phyloP scores from a whole-genome alignment of 2,888 invertebrate genomes.

The Caenorhabditis sp. region DNA sequence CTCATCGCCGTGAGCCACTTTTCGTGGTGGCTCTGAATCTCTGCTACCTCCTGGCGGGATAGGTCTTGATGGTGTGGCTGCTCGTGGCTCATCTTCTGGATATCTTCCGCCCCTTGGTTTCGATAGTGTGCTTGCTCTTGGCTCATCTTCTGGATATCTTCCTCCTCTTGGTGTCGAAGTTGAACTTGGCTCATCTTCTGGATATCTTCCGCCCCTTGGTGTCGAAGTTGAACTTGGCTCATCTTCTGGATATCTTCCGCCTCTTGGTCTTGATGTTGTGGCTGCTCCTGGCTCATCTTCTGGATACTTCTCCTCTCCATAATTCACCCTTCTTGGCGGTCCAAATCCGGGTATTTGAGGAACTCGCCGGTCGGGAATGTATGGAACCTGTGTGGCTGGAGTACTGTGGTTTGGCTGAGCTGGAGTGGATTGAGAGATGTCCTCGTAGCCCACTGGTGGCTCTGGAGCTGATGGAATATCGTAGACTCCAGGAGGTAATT shows the following conservation, averaged over 20 bases:
- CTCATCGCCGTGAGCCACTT: too few species aligned
- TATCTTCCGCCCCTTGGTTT: not conserved
- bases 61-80: too few species aligned
- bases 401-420: constrained; percentile 3
- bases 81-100: too few species aligned
- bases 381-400: constrained; percentile 15
- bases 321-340: not conserved
- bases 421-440: constrained; percentile 12
- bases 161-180: not conserved
- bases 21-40: too few species aligned
- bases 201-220: not conserved
- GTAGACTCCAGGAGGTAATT: not conserved
- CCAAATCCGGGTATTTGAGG: constrained; percentile 5
- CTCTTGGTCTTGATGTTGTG: not conserved
- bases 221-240: not conserved
- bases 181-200: not conserved
- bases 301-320: not conserved
- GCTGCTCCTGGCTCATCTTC: not conserved
- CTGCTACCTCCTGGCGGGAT: too few species aligned
- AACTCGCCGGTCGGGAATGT: constrained; percentile 20
- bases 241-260: not conserved
- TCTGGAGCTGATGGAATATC: not conserved
- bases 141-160: too few species aligned
- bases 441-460: not conserved
- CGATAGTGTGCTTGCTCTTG: not conserved